These are phyloP conservation scores for Bradypus variegatus DNA, from an alignment of 2,797 vertebrate species.

Conservation along the genomic window DNA sequence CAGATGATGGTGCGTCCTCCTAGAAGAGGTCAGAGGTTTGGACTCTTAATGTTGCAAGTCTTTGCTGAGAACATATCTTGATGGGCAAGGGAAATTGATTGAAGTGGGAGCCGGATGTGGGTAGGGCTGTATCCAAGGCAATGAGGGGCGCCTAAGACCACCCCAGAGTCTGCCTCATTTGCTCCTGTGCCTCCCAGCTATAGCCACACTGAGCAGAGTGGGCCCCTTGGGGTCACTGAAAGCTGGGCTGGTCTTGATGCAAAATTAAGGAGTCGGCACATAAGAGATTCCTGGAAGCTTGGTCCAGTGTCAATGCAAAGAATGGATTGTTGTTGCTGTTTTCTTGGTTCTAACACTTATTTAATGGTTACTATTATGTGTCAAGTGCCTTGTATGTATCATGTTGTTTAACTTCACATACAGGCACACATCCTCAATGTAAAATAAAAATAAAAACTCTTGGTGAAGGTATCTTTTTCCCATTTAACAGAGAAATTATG, in stretches of 20 bases:
- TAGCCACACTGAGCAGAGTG: background rate
- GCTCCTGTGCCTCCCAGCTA: background rate
- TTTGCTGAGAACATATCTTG: background rate
- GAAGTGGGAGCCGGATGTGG: background rate
- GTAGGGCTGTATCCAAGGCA: background rate
- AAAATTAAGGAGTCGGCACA: background rate
- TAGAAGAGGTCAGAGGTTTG: background rate
- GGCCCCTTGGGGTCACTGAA: background rate
- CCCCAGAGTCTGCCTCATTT: accelerated
- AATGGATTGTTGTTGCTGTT: background rate
- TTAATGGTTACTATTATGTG: background rate
- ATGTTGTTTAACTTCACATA: background rate
- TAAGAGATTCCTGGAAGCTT: background rate
- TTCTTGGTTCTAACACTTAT: background rate
- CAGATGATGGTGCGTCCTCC: background rate
- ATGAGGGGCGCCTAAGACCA: accelerated
- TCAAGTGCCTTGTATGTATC: background rate
- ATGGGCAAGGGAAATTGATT: background rate
- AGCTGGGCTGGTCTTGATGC: background rate
- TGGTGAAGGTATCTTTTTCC: background rate
- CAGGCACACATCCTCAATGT: background rate
- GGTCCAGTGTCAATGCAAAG: background rate
- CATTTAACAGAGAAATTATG: background rate
- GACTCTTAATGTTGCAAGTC: background rate
- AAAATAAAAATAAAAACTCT: background rate